These are phyloP conservation scores for Montipora foliosa DNA, from an alignment of 64 coral and sea anemone genomes.

Conservation along the genomic window DNA sequence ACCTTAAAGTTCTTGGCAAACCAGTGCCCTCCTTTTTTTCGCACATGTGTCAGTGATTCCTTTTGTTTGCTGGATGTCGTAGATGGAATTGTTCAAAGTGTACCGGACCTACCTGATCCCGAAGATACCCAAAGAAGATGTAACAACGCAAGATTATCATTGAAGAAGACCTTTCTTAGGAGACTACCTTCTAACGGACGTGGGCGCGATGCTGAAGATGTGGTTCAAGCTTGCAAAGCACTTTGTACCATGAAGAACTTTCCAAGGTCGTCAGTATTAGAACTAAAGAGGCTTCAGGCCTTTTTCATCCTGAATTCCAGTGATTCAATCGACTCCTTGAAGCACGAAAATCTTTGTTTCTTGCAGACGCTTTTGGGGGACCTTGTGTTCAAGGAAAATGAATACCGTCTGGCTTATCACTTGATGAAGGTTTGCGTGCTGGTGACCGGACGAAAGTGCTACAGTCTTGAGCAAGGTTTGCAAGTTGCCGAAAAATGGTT, in stretches of 20 bases:
- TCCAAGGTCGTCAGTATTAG: constrained; percentile 52
- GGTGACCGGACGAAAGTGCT: constrained; percentile 6
- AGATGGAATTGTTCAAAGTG: constrained; percentile 69
- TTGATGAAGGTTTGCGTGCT: constrained; percentile 69
- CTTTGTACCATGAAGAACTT: too few species aligned
- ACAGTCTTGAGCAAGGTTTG: constrained; percentile 45
- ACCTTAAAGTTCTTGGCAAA: constrained; percentile 48
- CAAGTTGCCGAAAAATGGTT: constrained; percentile 26
- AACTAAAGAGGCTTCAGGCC: constrained; percentile 74
- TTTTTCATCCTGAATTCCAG: constrained; percentile 57
- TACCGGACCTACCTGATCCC: constrained; percentile 60
- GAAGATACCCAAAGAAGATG: constrained; percentile 59
- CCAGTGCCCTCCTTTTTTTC: constrained; percentile 54
- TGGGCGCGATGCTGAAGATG: constrained; percentile 38
- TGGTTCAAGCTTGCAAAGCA: constrained; percentile 68
- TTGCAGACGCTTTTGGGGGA: constrained; percentile 64
- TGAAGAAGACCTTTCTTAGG: constrained; percentile 48
- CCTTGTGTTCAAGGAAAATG: constrained; percentile 49
- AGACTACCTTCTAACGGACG: not conserved
- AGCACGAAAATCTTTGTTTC: constrained; percentile 33
- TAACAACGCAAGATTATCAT: constrained; percentile 30
- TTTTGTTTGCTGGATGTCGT: constrained; percentile 74
- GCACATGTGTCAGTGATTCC: constrained; percentile 58
- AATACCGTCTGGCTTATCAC: constrained; percentile 44
- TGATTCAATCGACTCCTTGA: constrained; percentile 61